Evolutionary conservation across 2,888 invertebrate genomes (phyloP).

Genomic region (Agonopterix alstromeriana): DNA sequence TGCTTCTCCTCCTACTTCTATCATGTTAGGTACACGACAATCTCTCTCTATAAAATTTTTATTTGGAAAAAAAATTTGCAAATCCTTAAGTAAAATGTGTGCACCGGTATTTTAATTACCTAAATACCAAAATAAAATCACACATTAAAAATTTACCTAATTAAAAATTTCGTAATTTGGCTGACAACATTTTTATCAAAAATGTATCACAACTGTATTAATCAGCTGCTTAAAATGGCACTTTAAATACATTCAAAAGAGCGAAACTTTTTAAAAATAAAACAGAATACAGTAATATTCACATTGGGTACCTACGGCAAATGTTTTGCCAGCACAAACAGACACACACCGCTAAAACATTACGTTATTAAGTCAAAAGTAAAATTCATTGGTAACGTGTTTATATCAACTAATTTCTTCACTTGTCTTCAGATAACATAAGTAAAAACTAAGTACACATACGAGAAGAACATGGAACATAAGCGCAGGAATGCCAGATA

Average conservation of each 20-base stretch:
- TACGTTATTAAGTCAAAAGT: conserved; percentile 36
- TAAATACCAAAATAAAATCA: no score
- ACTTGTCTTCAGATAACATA: conserved; percentile 21
- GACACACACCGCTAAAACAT: not conserved
- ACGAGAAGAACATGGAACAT: no score
- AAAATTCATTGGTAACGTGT: conserved; percentile 74
- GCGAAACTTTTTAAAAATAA: not conserved
- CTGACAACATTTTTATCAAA: not conserved
- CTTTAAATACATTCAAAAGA: conserved; percentile 19
- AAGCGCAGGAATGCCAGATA: no score
- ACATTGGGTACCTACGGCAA: not conserved
- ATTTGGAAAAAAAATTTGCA: no score
- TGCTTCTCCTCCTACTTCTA: no score
- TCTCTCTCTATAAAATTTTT: no score
- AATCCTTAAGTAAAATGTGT: no score
- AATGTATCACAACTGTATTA: conserved; percentile 28
- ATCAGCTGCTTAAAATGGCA: conserved; percentile 25
- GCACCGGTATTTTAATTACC: no score
- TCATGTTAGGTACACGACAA: no score
- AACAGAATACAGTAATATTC: no score
- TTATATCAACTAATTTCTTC: conserved; percentile 55
- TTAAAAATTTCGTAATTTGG: no score
- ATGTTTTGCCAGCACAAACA: not conserved
- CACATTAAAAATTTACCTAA: no score
- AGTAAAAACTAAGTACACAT: not conserved